Evolutionary conservation across 2,797 vertebrate genomes (phyloP), one percentile per base, ranked within the genome.

Genomic region (Pteropus rufus): DNA sequence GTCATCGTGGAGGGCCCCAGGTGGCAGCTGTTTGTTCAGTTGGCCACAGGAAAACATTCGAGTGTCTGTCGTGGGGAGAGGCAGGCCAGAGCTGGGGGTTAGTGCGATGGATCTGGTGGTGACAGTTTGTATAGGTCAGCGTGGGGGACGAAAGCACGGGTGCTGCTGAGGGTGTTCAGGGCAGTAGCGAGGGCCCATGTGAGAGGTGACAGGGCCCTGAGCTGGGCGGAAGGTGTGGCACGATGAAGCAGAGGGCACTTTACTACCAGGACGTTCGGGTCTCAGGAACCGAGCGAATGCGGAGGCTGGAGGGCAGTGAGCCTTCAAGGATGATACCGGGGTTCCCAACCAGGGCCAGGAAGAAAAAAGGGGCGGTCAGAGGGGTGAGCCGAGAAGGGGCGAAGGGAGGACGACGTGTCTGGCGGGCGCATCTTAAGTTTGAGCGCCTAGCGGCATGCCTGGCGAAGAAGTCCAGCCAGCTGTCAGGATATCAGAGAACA

Each of bases 1-100:
- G 23, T 0, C 4, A 8, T 12, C 54, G 8, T 0, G 11, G 58
- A 31, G 60, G 41, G 26, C 7, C 49, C 44, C 0, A 0, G 58
- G 19, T 7, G 60, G 23, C 56, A 62, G 58, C 0, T 16, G 21
- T 34, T 34, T 75, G 31, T 34, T 82, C 44, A 23, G 2, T 1
- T 44, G 58, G 52, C 36, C 75, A 18, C 24, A 39, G 49, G 72
- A 80, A 91, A 10, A 46, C 65, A 23, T 44, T 44, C 41, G 10
- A 56, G 34, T 3, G 89, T 29, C 65, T 11, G 7, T 14, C 39
- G 23, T 7, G 16, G 56, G 44, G 31, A 62, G 72, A 92, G 46
- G 34, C 39, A 41, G 70, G 52, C 34, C 18, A 18, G 84, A 19
- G 46, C 76, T 12, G 7, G 3, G 65, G 44, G 3, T 6, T 7